phyloP scores from a whole-genome alignment of 2,888 invertebrate genomes.

The Rhabditoides inermis region DNA sequence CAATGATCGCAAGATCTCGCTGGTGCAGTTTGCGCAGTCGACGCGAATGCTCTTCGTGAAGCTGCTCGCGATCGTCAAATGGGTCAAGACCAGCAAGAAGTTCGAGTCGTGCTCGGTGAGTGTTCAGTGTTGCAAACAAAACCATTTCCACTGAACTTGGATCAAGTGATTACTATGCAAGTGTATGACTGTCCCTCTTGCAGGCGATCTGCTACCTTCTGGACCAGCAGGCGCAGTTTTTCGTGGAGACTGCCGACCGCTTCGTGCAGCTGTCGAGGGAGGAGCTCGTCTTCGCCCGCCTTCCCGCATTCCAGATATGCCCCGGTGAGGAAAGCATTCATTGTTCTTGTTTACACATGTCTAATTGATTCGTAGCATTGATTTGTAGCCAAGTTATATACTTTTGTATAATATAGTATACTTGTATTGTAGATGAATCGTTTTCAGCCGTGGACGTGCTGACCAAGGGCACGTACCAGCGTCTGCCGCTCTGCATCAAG shows the following conservation, averaged over 20 bases:
- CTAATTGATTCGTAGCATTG: no score
- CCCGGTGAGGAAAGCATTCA: no score
- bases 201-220: slow-evolving; percentile 67
- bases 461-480: slow-evolving; percentile 82
- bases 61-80: slow-evolving; percentile 86
- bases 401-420: no score
- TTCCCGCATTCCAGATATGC: slow-evolving; percentile 94
- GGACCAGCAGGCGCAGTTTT: slow-evolving; percentile 88
- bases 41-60: slow-evolving; percentile 90
- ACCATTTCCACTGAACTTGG: no score
- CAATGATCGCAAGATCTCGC: slow-evolving; percentile 84
- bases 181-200: no score
- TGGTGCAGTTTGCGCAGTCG: slow-evolving; percentile 81
- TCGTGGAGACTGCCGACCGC: slow-evolving; percentile 94
- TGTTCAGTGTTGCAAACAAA: no score
- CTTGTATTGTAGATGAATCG: no score
- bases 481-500: slow-evolving; percentile 83
- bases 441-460: no score
- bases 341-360: no score
- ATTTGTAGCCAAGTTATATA: no score
- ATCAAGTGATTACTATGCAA: no score
- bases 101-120: slow-evolving; percentile 88
- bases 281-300: slow-evolving; percentile 67
- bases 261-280: slow-evolving; percentile 83
- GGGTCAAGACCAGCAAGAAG: slow-evolving; percentile 96